Evolutionary conservation across 53 echinoderm and acorn worm genomes (phyloP).

Genomic region (Actinopyga echinites): DNA sequence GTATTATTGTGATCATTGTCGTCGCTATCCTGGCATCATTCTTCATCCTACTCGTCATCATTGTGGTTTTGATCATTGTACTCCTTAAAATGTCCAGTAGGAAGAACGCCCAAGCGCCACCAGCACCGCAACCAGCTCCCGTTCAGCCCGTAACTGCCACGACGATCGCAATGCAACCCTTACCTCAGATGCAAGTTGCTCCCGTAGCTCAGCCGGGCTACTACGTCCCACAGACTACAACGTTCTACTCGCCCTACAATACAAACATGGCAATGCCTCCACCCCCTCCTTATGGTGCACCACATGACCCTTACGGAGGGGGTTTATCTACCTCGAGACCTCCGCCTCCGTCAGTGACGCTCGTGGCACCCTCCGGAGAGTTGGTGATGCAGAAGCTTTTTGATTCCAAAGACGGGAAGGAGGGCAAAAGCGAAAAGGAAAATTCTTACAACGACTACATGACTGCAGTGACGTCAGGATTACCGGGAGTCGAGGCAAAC

Average conservation of each 20-base stretch:
- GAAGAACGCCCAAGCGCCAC: not conserved
- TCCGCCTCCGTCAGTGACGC: conserved; percentile 41
- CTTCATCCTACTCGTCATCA: conserved; percentile 45
- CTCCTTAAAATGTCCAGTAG: not conserved
- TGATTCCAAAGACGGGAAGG: not conserved
- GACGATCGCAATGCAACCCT: not conserved
- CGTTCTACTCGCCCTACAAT: not conserved
- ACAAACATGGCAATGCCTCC: not conserved
- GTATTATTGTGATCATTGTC: conserved; percentile 36
- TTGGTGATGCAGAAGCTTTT: conserved; percentile 25
- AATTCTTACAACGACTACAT: conserved; percentile 18
- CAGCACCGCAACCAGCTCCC: not conserved
- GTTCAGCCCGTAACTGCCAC: not conserved
- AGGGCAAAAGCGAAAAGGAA: not conserved
- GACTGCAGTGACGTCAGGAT: conserved; percentile 8
- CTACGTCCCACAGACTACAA: not conserved
- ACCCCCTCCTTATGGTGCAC: conserved; percentile 5
- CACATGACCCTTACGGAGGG: not conserved
- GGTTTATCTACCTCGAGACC: not conserved
- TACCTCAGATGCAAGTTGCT: not conserved
- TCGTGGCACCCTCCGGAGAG: conserved; percentile 43
- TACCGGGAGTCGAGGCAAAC: conserved; percentile 3
- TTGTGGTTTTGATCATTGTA: conserved; percentile 43
- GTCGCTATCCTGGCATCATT: conserved; percentile 29
- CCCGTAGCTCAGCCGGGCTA: conserved; percentile 16